Percentiles rank a stretch among this genome's conserved stretches.
phyloP scores from a whole-genome alignment of 2,797 vertebrate species.

The Peromyscus aztecus region DNA sequence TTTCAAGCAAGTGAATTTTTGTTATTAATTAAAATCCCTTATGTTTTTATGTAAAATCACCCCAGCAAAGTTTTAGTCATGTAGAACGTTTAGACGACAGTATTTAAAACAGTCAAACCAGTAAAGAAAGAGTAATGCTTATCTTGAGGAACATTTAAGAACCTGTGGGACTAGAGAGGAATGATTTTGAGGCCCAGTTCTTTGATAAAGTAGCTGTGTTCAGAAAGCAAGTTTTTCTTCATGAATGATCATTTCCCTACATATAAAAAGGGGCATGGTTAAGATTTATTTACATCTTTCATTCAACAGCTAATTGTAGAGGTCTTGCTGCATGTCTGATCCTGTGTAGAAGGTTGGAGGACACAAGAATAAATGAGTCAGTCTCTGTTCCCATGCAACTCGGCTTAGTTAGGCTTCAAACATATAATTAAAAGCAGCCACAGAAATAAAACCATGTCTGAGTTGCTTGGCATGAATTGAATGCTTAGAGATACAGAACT shows the following conservation, averaged over 20 bases:
- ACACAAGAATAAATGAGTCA: background rate
- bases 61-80: background rate
- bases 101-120: background rate
- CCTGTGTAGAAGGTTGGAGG: background rate
- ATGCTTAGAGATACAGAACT: background rate
- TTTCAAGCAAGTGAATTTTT: background rate
- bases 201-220: background rate
- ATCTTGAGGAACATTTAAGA: background rate
- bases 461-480: background rate
- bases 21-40: background rate
- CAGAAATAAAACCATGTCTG: background rate
- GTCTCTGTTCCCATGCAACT: background rate
- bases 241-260: background rate
- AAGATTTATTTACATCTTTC: slow-evolving; percentile 20
- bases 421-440: background rate
- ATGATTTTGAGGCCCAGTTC: background rate
- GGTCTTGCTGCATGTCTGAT: background rate
- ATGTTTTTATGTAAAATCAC: background rate
- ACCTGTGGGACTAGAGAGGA: background rate
- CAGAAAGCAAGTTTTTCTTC: slow-evolving; percentile 3
- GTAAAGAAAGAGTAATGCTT: background rate
- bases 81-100: background rate
- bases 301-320: background rate
- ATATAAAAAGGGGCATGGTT: background rate
- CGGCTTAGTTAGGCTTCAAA: background rate